These are phyloP conservation scores for Poecilia latipinna DNA, from an alignment of 2,113 vertebrate species.

Conservation along the genomic window DNA sequence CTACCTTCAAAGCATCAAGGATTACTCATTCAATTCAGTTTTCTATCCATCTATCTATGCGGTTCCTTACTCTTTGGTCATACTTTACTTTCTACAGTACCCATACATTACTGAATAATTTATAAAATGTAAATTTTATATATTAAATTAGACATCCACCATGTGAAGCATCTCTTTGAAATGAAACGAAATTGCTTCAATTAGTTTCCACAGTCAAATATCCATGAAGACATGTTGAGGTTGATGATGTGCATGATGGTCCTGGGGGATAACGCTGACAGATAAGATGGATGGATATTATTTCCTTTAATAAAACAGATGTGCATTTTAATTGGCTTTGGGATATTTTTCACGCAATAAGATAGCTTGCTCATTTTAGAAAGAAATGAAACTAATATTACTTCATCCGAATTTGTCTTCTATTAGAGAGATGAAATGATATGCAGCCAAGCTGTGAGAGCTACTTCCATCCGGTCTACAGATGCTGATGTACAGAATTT, in stretches of 20 bases:
- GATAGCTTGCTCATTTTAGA: constrained; percentile 53
- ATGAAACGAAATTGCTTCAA: constrained; percentile 54
- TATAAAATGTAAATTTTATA: constrained; percentile 21
- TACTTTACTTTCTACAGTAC: constrained; percentile 7
- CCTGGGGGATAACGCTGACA: constrained; percentile 60
- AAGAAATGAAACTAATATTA: constrained; percentile 56
- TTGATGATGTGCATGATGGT: constrained; percentile 45
- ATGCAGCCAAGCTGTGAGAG: constrained; percentile 31
- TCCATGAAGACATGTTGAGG: constrained; percentile 40
- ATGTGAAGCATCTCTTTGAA: constrained; percentile 24
- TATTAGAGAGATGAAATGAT: constrained; percentile 49
- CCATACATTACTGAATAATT: constrained; percentile 18
- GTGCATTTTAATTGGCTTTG: constrained; percentile 77
- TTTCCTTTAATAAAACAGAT: constrained; percentile 76
- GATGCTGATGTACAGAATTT: not conserved
- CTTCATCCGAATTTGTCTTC: constrained; percentile 41
- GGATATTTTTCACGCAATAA: constrained; percentile 63
- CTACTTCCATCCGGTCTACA: not conserved
- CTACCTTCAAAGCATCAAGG: constrained; percentile 2
- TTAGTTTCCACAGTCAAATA: constrained; percentile 52
- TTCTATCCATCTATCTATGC: not conserved
- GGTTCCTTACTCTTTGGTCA: not conserved
- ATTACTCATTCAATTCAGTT: too few relatives aligned
- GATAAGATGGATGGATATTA: constrained; percentile 74
- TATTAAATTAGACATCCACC: constrained; percentile 19